Evolutionary conservation across 1,140 invertebrate species (phyloP).

Genomic region (Papilio xuthus): DNA sequence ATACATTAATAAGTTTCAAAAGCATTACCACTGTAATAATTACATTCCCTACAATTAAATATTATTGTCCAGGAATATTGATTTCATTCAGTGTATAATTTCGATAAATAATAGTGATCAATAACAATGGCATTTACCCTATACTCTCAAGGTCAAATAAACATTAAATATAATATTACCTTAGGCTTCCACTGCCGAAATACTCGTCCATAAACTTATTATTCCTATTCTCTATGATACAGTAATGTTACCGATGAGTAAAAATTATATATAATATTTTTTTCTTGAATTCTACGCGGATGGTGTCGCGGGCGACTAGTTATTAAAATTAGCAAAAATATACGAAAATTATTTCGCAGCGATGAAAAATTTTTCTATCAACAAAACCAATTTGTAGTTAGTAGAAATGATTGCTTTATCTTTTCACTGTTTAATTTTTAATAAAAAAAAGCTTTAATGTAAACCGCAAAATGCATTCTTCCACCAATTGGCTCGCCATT

Average conservation of each 20-base stretch:
- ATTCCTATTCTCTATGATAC: too few relatives aligned
- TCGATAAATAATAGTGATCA: neutral
- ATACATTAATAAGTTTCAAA: conserved; percentile 13
- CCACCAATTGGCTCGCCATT: conserved; percentile 27
- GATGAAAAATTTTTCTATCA: neutral
- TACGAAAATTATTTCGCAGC: too few relatives aligned
- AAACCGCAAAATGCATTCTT: conserved; percentile 32
- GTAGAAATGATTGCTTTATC: conserved; percentile 15
- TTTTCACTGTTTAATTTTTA: neutral
- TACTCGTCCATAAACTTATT: too few relatives aligned
- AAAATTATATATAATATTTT: too few relatives aligned
- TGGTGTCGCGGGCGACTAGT: too few relatives aligned
- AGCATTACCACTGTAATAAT: neutral
- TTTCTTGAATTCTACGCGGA: too few relatives aligned
- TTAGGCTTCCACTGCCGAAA: too few relatives aligned
- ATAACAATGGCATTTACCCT: neutral
- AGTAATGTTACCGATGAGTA: too few relatives aligned
- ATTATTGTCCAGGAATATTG: neutral
- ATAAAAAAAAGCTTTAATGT: conserved; percentile 15
- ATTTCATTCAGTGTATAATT: neutral
- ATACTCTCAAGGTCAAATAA: neutral
- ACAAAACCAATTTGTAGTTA: neutral
- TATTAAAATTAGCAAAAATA: too few relatives aligned
- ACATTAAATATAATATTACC: too few relatives aligned
- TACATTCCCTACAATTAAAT: neutral